phyloP scores from a whole-genome alignment of 2,797 vertebrate species.

The Notoglanidium macrostoma region DNA sequence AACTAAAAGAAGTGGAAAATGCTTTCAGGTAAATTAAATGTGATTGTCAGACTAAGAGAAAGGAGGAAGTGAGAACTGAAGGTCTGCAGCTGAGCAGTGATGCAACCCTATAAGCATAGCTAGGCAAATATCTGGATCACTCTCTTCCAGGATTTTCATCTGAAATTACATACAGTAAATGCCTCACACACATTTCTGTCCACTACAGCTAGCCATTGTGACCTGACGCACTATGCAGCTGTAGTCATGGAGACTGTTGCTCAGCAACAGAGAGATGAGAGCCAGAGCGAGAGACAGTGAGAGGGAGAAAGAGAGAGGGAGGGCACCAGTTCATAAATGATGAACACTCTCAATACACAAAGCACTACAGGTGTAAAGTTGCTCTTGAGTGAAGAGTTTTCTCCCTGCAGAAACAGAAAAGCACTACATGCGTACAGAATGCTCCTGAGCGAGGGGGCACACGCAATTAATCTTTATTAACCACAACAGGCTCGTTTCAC shows the following conservation, averaged over 20 bases:
- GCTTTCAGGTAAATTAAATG: neutral
- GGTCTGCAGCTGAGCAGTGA: neutral
- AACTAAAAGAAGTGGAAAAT: neutral
- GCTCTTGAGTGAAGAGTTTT: neutral
- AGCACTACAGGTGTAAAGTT: conserved; percentile 12
- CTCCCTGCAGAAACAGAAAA: neutral
- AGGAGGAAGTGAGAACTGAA: neutral
- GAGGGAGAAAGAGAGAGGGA: neutral
- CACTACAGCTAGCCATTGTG: conserved; percentile 7
- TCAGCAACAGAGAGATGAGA: conserved; percentile 33
- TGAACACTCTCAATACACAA: conserved; percentile 27
- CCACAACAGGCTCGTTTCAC: neutral
- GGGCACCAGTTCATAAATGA: conserved; percentile 2
- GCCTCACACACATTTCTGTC: neutral
- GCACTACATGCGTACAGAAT: neutral
- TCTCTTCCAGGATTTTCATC: neutral
- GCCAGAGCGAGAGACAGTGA: neutral
- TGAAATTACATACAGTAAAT: neutral
- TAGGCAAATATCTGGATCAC: neutral
- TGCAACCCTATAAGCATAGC: neutral
- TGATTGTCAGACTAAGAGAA: neutral
- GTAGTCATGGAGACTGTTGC: conserved; percentile 28
- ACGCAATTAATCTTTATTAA: neutral
- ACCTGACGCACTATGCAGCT: conserved; percentile 23
- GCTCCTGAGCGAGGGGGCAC: too few relatives aligned